Evolutionary conservation across 2,888 invertebrate genomes (phyloP).

Genomic region (Cantharis nigra): DNA sequence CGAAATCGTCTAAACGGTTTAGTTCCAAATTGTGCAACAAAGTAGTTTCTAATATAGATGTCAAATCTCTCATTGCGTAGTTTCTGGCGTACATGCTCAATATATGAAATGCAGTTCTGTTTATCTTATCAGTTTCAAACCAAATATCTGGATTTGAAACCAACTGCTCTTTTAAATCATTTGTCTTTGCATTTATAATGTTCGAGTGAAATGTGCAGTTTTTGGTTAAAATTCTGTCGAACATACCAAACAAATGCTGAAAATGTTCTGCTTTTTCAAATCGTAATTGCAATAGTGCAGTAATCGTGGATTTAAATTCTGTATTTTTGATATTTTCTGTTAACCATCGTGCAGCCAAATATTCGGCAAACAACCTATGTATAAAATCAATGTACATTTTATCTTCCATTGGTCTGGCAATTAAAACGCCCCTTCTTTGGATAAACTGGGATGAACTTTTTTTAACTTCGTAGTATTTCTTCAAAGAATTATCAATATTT

Average conservation of each 20-base stretch:
- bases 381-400: background rate
- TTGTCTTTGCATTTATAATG: background rate
- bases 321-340: background rate
- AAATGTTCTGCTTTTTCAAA: background rate
- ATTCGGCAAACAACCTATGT: background rate
- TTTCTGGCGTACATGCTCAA: background rate
- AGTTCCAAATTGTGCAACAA: background rate
- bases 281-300: background rate
- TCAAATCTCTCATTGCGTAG: background rate
- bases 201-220: background rate
- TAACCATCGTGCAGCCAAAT: background rate
- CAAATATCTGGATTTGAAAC: background rate
- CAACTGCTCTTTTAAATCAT: background rate
- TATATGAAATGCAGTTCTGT: background rate
- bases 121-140: background rate
- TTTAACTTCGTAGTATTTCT: background rate
- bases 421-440: background rate
- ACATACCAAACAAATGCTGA: background rate
- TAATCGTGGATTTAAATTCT: background rate
- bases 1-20: background rate
- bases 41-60: background rate
- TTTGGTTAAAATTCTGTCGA: background rate
- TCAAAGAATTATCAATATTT: background rate
- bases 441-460: background rate
- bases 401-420: background rate